Evolutionary conservation across 1,140 invertebrate genomes (phyloP).

Genomic region (Microplitis mediator): DNA sequence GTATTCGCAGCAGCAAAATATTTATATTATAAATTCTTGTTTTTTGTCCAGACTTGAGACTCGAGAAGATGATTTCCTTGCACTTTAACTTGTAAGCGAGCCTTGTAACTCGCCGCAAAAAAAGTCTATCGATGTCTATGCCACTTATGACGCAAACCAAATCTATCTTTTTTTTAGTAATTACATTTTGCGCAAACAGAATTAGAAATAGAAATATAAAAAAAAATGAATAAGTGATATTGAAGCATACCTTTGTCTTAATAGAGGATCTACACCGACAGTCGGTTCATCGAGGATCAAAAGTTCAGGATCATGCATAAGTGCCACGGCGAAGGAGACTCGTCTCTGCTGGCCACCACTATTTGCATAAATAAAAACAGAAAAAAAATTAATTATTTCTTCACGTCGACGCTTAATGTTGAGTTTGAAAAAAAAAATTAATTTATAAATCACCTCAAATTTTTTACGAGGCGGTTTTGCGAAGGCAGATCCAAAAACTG

Average conservation of each 20-base stretch:
- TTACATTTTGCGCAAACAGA: background rate
- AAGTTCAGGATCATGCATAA: constrained; percentile 91
- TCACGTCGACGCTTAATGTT: too few relatives aligned
- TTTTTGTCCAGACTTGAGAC: constrained; percentile 4
- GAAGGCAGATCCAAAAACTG: constrained; percentile 89
- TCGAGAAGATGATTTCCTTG: background rate
- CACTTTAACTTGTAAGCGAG: constrained; percentile 6
- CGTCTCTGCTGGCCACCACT: constrained; percentile 92
- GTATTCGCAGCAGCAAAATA: background rate
- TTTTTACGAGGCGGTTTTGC: constrained; percentile 83
- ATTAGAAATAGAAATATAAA: background rate
- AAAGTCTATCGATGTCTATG: background rate
- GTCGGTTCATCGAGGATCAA: constrained; percentile 95
- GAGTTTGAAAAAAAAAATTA: too few relatives aligned
- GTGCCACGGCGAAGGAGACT: constrained; percentile 89
- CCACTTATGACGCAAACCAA: constrained; percentile 18
- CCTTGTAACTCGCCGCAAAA: background rate
- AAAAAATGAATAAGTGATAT: background rate
- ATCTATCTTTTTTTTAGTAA: constrained; percentile 23
- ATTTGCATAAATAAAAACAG: background rate
- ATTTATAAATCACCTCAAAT: constrained; percentile 70
- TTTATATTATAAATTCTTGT: constrained; percentile 12
- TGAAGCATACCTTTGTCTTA: constrained; percentile 73
- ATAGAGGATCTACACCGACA: constrained; percentile 88
- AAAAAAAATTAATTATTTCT: background rate